A percentile compares a stretch with the other conserved stretches of the same genome.
Evolutionary conservation across 53 echinoderm and acorn worm genomes (phyloP).

Genomic region (Paelopatides confundens): DNA sequence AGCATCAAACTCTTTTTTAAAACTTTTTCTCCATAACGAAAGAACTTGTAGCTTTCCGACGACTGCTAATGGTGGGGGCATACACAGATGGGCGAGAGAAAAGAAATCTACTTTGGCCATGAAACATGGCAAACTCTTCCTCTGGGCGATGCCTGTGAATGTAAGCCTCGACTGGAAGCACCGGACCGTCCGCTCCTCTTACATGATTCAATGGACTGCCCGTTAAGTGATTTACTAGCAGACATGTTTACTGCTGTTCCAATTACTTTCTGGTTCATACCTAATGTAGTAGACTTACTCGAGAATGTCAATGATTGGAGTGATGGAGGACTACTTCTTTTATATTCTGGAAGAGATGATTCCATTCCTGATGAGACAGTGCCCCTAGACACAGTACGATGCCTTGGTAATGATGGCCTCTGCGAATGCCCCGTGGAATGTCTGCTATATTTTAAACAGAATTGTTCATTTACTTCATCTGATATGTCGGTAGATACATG

Average conservation of each 20-base stretch:
- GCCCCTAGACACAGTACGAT: background rate
- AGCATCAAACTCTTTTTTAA: too few species aligned
- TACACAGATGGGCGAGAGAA: slow-evolving; percentile 71
- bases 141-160: slow-evolving; percentile 12
- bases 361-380: background rate
- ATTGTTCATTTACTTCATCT: background rate
- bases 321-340: background rate
- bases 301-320: background rate
- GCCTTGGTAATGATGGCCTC: background rate
- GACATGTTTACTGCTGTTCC: too few species aligned
- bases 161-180: slow-evolving; percentile 32
- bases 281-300: background rate
- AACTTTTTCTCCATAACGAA: slow-evolving; percentile 25
- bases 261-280: too few species aligned
- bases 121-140: slow-evolving; percentile 16
- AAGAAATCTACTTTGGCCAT: background rate
- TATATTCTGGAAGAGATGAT: background rate
- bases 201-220: background rate
- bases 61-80: slow-evolving; percentile 87
- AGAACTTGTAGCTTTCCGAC: slow-evolving; percentile 79
- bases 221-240: background rate
- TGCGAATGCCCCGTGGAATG: background rate
- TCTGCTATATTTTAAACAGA: background rate
- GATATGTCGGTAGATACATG: too few species aligned
- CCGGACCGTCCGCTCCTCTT: background rate